phyloP scores from a whole-genome alignment of 2,113 vertebrate genomes.

The Muntiacus muntjak region DNA sequence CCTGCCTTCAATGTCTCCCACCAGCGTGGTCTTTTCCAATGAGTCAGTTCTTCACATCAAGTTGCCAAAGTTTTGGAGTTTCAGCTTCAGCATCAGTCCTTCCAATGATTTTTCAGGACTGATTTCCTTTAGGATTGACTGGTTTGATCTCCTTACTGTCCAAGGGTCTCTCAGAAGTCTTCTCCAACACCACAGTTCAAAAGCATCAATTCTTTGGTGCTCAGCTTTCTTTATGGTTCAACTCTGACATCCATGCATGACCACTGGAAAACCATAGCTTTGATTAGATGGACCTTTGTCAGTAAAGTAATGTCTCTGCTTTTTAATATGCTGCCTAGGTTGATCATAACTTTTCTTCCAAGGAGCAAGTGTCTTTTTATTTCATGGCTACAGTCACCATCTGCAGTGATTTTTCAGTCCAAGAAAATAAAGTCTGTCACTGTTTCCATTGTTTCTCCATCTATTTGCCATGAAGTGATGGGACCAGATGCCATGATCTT shows the following conservation, averaged over 20 bases:
- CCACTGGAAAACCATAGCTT: background rate
- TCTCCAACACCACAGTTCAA: background rate
- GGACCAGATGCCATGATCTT: background rate
- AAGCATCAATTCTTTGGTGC: background rate
- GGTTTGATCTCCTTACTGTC: background rate
- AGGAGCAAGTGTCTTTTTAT: background rate
- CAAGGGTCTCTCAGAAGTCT: background rate
- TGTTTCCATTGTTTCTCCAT: background rate
- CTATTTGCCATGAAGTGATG: background rate
- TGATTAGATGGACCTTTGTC: background rate
- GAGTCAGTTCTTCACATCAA: background rate
- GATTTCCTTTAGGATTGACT: background rate
- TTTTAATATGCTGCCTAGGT: background rate
- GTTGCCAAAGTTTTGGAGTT: background rate
- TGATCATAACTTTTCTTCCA: background rate
- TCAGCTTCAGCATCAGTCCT: background rate
- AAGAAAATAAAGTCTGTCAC: background rate
- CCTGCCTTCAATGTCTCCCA: background rate
- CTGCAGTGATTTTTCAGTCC: background rate
- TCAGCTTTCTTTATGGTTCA: background rate
- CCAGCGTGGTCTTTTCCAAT: background rate
- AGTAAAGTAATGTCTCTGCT: background rate
- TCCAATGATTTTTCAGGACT: background rate
- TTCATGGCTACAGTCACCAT: background rate
- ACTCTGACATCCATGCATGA: background rate